Conservation (phyloP, 2,113 vertebrate genomes). For the Barnardius zonarius region DNA sequence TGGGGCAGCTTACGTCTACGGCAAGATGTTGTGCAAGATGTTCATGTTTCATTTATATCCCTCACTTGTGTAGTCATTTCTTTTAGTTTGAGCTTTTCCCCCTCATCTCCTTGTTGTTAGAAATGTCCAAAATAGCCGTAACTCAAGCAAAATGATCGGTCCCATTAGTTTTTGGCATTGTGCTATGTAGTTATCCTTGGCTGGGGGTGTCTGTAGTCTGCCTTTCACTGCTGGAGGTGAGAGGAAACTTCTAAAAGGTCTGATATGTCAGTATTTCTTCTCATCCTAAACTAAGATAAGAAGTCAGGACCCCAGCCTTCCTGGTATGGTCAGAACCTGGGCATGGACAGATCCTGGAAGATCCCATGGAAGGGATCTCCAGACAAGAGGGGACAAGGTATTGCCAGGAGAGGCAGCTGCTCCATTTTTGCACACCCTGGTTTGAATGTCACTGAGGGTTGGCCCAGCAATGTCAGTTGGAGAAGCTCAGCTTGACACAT, state of each 20-base stretch:
- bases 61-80: neutral
- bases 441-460: neutral
- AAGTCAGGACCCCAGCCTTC: neutral
- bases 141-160: neutral
- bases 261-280: neutral
- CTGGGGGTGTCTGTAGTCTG: neutral
- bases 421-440: neutral
- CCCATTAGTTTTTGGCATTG: neutral
- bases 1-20: fast-evolving
- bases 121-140: neutral
- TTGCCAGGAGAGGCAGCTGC: neutral
- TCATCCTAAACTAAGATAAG: neutral
- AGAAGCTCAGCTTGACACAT: neutral
- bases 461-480: neutral
- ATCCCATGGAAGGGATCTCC: neutral
- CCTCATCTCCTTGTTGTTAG: neutral
- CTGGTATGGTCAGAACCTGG: neutral
- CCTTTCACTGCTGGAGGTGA: neutral
- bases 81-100: neutral
- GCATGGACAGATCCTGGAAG: neutral
- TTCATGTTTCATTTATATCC: neutral
- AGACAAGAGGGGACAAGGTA: neutral
- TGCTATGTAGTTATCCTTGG: neutral
- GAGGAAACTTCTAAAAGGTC: neutral
- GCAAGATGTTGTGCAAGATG: neutral